Evolutionary conservation across 1,140 invertebrate species (phyloP).

Genomic region (Neotoxoptera formosana): DNA sequence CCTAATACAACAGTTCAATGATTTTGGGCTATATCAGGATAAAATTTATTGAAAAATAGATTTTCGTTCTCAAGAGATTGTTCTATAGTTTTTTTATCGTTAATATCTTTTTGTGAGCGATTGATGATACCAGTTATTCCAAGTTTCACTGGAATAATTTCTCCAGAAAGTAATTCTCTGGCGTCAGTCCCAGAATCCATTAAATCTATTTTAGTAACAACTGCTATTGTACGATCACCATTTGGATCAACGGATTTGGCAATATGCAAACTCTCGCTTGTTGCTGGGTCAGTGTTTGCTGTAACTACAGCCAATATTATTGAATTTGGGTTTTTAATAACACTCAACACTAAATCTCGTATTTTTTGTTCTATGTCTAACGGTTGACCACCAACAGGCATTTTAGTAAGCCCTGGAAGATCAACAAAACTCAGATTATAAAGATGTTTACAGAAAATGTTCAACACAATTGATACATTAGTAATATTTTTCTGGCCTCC

Average conservation of each 20-base stretch:
- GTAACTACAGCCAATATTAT: slow-evolving; percentile 94
- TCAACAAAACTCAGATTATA: slow-evolving; percentile 95
- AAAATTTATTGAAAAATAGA: slow-evolving; percentile 71
- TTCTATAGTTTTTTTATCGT: slow-evolving; percentile 70
- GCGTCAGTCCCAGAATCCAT: slow-evolving; percentile 83
- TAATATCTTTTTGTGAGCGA: slow-evolving; percentile 77
- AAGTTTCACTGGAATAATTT: slow-evolving; percentile 77
- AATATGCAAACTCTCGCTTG: slow-evolving; percentile 93
- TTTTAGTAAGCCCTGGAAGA: slow-evolving; percentile 93
- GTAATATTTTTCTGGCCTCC: slow-evolving; percentile 78
- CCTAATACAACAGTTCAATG: slow-evolving; percentile 72
- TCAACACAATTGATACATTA: slow-evolving; percentile 74
- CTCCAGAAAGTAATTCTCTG: slow-evolving; percentile 74
- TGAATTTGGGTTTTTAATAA: slow-evolving; percentile 90
- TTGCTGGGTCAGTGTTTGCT: slow-evolving; percentile 95
- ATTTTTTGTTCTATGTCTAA: slow-evolving; percentile 93
- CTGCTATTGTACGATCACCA: slow-evolving; percentile 78
- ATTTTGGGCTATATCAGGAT: slow-evolving; percentile 70
- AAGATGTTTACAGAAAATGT: slow-evolving; percentile 75
- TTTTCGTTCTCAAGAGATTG: slow-evolving; percentile 72
- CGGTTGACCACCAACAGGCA: slow-evolving; percentile 95
- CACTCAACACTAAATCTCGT: slow-evolving; percentile 91
- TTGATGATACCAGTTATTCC: slow-evolving; percentile 84
- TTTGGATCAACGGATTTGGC: slow-evolving; percentile 95
- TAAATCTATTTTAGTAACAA: slow-evolving; percentile 79